These are phyloP conservation scores for Sylvietta virens DNA, from an alignment of 2,113 vertebrate species.

Conservation along the genomic window DNA sequence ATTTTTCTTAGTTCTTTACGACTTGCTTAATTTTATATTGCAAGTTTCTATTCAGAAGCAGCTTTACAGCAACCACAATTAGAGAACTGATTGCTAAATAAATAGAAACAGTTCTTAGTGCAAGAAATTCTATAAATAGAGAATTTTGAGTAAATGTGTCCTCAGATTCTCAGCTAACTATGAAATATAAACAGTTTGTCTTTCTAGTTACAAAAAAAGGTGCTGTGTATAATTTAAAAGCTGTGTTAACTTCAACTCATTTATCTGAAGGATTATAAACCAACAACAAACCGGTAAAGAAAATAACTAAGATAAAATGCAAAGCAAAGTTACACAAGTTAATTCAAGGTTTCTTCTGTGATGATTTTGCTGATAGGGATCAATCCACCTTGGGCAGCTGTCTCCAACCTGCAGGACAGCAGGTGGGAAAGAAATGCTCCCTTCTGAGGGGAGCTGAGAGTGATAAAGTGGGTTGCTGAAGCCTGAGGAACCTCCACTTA, in stretches of 20 bases:
- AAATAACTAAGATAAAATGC: background rate
- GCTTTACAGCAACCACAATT: background rate
- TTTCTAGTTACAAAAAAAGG: background rate
- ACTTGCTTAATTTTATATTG: background rate
- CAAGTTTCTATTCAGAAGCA: background rate
- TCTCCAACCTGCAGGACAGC: background rate
- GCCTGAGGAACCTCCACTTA: accelerated
- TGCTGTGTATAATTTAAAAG: background rate
- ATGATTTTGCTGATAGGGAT: background rate
- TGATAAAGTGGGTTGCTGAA: background rate
- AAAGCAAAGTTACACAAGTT: background rate
- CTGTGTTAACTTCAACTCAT: background rate
- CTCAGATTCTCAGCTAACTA: background rate
- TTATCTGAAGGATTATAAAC: background rate
- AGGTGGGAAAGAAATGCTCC: background rate
- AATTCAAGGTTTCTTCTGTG: background rate
- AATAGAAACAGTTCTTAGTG: background rate
- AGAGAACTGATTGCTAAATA: background rate
- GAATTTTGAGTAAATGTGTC: background rate
- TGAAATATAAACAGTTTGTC: background rate
- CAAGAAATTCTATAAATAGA: background rate
- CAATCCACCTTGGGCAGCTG: background rate
- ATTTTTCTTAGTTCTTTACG: background rate
- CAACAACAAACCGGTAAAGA: background rate
- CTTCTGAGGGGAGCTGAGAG: background rate